Conservation (phyloP, 2,797 vertebrate genomes). For the Lutjanus campechanus region DNA sequence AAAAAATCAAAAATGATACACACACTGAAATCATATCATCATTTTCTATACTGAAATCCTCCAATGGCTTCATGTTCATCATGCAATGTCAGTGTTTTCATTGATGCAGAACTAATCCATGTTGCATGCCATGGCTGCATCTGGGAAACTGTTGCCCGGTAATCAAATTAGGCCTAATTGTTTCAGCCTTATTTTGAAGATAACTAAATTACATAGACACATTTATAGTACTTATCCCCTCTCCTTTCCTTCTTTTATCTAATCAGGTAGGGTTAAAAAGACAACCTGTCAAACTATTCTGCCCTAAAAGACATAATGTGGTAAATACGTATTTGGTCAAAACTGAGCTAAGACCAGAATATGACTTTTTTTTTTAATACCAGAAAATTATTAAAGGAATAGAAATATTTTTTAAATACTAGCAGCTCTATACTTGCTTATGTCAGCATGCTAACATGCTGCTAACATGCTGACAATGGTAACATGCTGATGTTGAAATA, state of each 20-base stretch:
- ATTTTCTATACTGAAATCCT: too few relatives aligned
- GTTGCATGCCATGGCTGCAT: too few relatives aligned
- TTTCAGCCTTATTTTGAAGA: not conserved
- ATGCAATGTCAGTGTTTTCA: too few relatives aligned
- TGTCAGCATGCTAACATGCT: not conserved
- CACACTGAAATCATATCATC: too few relatives aligned
- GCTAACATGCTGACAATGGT: not conserved
- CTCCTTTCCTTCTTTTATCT: conserved; percentile 2
- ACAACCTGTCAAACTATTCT: conserved; percentile 2
- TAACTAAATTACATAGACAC: not conserved
- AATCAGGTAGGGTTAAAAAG: not conserved
- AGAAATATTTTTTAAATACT: not conserved
- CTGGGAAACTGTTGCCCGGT: too few relatives aligned
- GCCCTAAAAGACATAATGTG: not conserved
- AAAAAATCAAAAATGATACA: too few relatives aligned
- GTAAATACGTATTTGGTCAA: not conserved
- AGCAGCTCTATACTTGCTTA: too few relatives aligned
- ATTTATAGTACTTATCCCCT: conserved; percentile 27
- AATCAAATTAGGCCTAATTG: too few relatives aligned
- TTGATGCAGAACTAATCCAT: too few relatives aligned
- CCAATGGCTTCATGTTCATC: too few relatives aligned
- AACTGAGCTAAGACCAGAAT: not conserved
- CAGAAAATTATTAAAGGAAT: not conserved
- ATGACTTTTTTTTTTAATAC: too few relatives aligned
- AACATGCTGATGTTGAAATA: not conserved